Conservation (phyloP, 2,888 invertebrate species). For the Polyploca ridens region DNA sequence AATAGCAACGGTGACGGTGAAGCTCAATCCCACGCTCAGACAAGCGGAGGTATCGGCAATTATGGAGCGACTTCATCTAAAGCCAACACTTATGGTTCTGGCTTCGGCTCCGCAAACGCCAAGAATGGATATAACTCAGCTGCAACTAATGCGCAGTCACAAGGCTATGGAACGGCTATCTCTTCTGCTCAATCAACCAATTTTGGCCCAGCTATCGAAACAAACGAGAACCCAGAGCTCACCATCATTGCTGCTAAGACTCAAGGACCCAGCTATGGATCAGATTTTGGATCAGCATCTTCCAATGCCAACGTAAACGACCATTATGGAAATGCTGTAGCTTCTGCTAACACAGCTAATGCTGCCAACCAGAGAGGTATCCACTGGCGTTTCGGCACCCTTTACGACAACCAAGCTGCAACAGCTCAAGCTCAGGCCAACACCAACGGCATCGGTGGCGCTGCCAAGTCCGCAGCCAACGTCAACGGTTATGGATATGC, state of each 20-base stretch:
- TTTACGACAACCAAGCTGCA: conserved; percentile 40
- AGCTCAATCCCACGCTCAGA: conserved; percentile 63
- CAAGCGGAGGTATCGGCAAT: conserved; percentile 48
- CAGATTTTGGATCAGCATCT: conserved; percentile 48
- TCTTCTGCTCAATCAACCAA: conserved; percentile 54
- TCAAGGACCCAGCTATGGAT: conserved; percentile 54
- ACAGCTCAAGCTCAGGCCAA: conserved; percentile 44
- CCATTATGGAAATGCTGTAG: conserved; percentile 45
- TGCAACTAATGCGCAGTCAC: conserved; percentile 54
- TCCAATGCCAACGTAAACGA: conserved; percentile 61
- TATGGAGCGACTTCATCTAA: conserved; percentile 61
- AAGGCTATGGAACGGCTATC: conserved; percentile 57
- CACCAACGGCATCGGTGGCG: conserved; percentile 34
- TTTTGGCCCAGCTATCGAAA: conserved; percentile 37
- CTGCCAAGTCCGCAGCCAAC: conserved; percentile 47
- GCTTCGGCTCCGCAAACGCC: conserved; percentile 59
- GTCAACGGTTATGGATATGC: conserved; percentile 42
- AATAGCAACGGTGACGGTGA: conserved; percentile 54
- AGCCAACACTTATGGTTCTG: conserved; percentile 53
- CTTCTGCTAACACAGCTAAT: conserved; percentile 49
- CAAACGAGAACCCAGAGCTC: conserved; percentile 28
- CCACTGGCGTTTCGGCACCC: conserved; percentile 34
- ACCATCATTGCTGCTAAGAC: conserved; percentile 52
- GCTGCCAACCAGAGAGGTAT: conserved; percentile 30
- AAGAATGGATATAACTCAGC: conserved; percentile 54